These are phyloP conservation scores for Drosophila santomea DNA, from an alignment of 1,140 invertebrate species.

Conservation along the genomic window DNA sequence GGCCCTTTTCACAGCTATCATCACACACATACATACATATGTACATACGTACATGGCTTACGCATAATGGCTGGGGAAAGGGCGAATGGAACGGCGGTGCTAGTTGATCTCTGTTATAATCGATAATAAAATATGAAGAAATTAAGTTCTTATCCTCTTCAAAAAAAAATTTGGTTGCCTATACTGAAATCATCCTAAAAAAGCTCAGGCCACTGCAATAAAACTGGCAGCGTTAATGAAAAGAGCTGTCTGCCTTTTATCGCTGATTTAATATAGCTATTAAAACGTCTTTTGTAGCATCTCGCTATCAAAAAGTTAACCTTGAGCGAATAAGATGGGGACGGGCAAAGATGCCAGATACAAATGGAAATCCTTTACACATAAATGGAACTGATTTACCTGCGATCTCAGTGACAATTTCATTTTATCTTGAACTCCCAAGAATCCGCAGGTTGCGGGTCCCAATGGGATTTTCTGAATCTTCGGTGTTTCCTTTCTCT, in stretches of 20 bases:
- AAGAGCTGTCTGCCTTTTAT: conserved; percentile 59
- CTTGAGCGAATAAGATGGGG: conserved; percentile 43
- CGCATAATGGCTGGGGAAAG: neutral
- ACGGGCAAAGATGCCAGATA: conserved; percentile 12
- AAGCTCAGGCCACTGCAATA: conserved; percentile 41
- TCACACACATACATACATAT: neutral
- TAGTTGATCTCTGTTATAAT: too few species aligned
- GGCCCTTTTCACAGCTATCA: conserved; percentile 8
- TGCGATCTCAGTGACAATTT: conserved; percentile 80
- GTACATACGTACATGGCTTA: neutral
- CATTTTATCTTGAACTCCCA: conserved; percentile 63
- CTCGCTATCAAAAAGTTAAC: conserved; percentile 56
- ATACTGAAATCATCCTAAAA: conserved; percentile 16
- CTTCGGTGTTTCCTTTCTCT: conserved; percentile 14
- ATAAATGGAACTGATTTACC: conserved; percentile 77
- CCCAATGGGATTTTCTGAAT: conserved; percentile 7
- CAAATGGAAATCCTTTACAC: conserved; percentile 65
- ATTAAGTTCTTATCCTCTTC: neutral
- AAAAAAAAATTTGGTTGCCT: neutral
- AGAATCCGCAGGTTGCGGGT: conserved; percentile 34
- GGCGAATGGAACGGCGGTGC: too few species aligned
- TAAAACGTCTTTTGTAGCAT: conserved; percentile 77
- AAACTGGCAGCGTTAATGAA: conserved; percentile 32
- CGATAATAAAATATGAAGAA: too few species aligned
- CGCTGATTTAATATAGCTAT: conserved; percentile 77